Evolutionary conservation across 2,888 invertebrate species (phyloP).

Genomic region (Rapana venosa): DNA sequence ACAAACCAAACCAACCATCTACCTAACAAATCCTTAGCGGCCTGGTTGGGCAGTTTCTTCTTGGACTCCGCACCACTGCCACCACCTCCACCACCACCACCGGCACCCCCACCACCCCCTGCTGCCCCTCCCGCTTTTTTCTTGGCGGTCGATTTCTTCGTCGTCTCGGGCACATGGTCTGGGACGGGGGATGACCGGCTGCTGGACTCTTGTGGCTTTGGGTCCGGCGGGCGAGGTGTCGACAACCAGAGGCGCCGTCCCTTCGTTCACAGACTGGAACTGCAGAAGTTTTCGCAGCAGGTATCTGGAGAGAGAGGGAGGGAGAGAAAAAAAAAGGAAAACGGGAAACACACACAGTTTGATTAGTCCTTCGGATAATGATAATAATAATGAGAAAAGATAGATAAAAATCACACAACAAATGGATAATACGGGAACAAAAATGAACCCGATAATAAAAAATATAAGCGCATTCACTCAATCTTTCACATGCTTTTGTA

Average conservation of each 20-base stretch:
- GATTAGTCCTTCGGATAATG: no score
- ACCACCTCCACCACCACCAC: slow-evolving; percentile 30
- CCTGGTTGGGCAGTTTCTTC: slow-evolving; percentile 40
- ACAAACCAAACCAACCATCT: neutral
- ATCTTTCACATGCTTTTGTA: no score
- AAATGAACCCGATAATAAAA: no score
- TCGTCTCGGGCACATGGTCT: slow-evolving; percentile 49
- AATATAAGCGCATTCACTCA: no score
- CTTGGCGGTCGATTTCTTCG: slow-evolving; percentile 44
- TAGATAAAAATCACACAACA: no score
- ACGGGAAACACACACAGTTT: no score
- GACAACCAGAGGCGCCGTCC: slow-evolving; percentile 44
- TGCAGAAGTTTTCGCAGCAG: slow-evolving; percentile 85
- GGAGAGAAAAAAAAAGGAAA: no score
- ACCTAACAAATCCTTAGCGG: slow-evolving; percentile 47
- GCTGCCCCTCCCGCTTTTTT: slow-evolving; percentile 42
- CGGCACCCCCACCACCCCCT: slow-evolving; percentile 27
- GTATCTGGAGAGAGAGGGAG: slow-evolving; percentile 80
- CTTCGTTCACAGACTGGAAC: slow-evolving; percentile 73
- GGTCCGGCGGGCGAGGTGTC: slow-evolving; percentile 36
- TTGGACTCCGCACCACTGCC: slow-evolving; percentile 42
- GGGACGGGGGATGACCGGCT: slow-evolving; percentile 1
- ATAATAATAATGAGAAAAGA: no score
- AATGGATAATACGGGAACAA: no score
- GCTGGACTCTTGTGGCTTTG: slow-evolving; percentile 42